Conservation (phyloP, 2,797 vertebrate species). For the Neomorphus geoffroyi region DNA sequence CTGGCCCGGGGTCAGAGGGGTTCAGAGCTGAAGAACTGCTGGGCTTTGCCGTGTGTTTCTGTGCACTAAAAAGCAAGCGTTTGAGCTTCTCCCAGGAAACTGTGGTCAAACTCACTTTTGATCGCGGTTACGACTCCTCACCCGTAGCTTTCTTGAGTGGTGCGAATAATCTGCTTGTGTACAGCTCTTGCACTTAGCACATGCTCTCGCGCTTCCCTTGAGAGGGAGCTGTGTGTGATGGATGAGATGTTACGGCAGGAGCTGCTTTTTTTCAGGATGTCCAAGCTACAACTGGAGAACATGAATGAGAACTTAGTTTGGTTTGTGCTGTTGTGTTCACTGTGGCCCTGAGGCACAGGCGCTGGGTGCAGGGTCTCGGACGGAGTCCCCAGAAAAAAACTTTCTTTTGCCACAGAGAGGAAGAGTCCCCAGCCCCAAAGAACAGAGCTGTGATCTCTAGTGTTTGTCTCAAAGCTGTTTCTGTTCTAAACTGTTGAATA, state of each 20-base stretch:
- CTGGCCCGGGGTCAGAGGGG: neutral
- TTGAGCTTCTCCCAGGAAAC: neutral
- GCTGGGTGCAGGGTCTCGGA: neutral
- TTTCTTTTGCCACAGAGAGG: neutral
- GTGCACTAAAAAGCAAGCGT: neutral
- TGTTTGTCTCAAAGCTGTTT: neutral
- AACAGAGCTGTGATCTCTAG: neutral
- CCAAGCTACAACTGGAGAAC: neutral
- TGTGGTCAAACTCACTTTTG: neutral
- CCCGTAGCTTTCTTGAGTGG: neutral
- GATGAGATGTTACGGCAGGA: neutral
- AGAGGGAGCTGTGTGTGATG: neutral
- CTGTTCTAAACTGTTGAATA: neutral
- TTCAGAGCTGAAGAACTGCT: neutral
- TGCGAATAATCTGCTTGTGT: fast-evolving
- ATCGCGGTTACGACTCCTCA: neutral
- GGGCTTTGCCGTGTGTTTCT: neutral
- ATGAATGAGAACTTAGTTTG: neutral
- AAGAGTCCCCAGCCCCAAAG: neutral
- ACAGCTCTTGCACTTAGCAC: no score
- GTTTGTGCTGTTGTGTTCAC: fast-evolving
- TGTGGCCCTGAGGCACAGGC: neutral
- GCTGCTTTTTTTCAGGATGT: neutral
- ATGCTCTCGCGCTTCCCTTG: no score
- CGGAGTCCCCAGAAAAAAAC: neutral